These are phyloP conservation scores for Cichladusa arquata DNA, from an alignment of 2,113 vertebrate genomes.

Conservation along the genomic window DNA sequence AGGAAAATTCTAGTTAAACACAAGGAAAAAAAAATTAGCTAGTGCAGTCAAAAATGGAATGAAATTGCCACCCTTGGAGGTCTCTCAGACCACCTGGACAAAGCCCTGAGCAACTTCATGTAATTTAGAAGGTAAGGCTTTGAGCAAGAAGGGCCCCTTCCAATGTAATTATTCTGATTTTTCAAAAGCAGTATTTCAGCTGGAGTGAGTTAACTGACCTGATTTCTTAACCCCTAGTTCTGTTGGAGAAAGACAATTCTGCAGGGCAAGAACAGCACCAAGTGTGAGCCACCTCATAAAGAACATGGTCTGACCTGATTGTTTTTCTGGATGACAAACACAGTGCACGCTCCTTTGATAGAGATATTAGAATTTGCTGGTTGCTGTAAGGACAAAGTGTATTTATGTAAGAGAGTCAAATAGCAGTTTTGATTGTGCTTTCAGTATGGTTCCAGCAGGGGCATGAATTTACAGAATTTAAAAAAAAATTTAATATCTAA, in stretches of 20 bases:
- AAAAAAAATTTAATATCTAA: rapidly evolving
- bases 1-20: neutral
- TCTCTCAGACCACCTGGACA: neutral
- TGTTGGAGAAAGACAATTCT: neutral
- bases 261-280: neutral
- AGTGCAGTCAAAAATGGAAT: neutral
- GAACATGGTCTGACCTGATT: neutral
- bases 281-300: neutral
- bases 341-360: neutral
- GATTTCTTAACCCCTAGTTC: neutral
- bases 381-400: neutral
- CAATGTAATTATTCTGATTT: neutral
- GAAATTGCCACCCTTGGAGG: neutral
- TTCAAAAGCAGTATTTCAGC: neutral
- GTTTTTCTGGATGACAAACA: neutral
- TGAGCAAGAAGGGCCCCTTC: neutral
- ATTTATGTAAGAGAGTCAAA: neutral
- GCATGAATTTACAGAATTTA: neutral
- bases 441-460: neutral
- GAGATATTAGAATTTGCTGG: neutral
- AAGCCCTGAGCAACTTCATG: neutral
- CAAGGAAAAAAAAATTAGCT: neutral
- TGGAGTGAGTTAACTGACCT: neutral
- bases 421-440: neutral
- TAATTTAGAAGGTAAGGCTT: neutral